A percentile compares a stretch with the other conserved stretches of the same genome.
These are phyloP conservation scores for Bellardia bayeri DNA, from an alignment of 2,888 invertebrate genomes.

Conservation along the genomic window DNA sequence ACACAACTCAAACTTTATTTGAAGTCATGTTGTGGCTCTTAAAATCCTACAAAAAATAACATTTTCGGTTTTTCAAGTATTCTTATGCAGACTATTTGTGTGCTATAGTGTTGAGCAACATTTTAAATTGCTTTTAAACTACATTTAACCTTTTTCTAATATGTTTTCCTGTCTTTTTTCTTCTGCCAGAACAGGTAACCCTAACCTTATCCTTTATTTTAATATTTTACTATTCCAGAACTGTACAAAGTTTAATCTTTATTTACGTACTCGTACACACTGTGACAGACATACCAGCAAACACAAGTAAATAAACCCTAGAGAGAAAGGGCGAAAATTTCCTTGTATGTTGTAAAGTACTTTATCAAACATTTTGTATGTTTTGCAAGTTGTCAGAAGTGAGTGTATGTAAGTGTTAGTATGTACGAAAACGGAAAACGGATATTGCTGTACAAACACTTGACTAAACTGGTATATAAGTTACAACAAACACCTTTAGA, in stretches of 20 bases:
- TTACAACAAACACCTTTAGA: conserved; percentile 44
- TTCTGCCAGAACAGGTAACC: conserved; percentile 37
- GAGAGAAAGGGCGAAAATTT: neutral
- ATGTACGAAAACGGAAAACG: conserved; percentile 67
- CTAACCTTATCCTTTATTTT: conserved; percentile 65
- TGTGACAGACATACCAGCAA: neutral
- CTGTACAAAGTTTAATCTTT: conserved; percentile 64
- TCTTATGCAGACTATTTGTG: neutral
- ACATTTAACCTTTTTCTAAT: conserved; percentile 65
- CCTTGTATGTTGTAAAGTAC: conserved; percentile 56
- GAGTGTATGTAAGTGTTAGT: conserved; percentile 22
- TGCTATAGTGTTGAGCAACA: conserved; percentile 62
- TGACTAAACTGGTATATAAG: conserved; percentile 61
- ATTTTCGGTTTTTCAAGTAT: neutral
- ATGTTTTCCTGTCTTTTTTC: neutral
- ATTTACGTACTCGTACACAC: conserved; percentile 37
- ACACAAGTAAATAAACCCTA: neutral
- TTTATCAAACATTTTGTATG: conserved; percentile 66
- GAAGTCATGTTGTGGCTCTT: conserved; percentile 14
- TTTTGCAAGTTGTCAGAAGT: conserved; percentile 38
- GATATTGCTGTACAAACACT: conserved; percentile 69
- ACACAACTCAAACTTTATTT: neutral
- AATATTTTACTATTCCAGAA: conserved; percentile 43
- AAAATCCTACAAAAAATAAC: neutral
- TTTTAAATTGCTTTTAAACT: conserved; percentile 69